Evolutionary conservation across 2,797 vertebrate genomes (phyloP).

Genomic region (Threskiornis aethiopicus): DNA sequence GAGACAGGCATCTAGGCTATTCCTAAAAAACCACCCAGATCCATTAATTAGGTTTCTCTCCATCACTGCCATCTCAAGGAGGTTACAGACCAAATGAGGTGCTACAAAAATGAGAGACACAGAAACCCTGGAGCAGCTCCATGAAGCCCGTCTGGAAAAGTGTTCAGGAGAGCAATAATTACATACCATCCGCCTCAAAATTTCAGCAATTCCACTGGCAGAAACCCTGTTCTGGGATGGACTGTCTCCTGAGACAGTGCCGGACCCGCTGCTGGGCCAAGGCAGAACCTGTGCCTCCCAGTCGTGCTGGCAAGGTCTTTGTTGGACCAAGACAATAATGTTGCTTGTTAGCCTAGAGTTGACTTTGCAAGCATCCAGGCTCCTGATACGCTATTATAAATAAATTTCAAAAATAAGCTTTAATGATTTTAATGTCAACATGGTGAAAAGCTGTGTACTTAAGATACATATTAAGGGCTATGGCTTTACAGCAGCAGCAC

Average conservation of each 20-base stretch:
- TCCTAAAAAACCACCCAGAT: neutral
- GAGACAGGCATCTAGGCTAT: neutral
- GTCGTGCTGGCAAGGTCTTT: neutral
- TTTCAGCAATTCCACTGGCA: neutral
- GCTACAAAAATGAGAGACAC: neutral
- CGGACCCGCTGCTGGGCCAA: neutral
- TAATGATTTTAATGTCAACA: neutral
- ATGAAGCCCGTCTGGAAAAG: neutral
- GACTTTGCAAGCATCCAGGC: neutral
- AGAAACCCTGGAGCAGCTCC: neutral
- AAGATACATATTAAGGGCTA: neutral
- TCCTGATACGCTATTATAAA: neutral
- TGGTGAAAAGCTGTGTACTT: neutral
- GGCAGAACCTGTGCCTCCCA: neutral
- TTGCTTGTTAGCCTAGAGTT: neutral
- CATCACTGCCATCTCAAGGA: neutral
- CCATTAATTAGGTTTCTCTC: neutral
- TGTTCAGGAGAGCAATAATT: neutral
- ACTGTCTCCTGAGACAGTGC: neutral
- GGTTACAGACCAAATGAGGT: neutral
- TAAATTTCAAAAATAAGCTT: neutral
- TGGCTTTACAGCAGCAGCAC: neutral
- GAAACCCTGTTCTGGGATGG: neutral
- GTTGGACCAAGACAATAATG: neutral
- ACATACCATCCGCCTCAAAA: neutral